phyloP scores from a whole-genome alignment of 2,888 invertebrate genomes.

The Saturnia pavonia region DNA sequence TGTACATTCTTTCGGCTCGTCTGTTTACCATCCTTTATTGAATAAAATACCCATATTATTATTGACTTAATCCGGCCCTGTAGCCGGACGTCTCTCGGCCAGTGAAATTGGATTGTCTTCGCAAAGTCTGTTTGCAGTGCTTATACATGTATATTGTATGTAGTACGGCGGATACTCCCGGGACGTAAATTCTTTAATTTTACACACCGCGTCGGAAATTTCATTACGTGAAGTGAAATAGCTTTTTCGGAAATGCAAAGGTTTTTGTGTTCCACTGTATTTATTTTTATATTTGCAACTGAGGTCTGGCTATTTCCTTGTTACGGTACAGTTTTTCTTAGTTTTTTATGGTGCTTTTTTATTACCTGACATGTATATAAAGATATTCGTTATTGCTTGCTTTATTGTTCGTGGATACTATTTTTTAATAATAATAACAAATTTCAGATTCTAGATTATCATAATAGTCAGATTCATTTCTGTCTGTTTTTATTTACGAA shows the following conservation, averaged over 20 bases:
- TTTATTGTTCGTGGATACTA: no score
- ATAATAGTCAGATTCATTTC: no score
- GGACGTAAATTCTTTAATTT: conserved; percentile 30
- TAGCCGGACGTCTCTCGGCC: conserved; percentile 28
- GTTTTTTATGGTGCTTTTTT: no score
- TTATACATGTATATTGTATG: conserved; percentile 28
- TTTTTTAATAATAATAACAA: no score
- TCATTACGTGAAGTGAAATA: conserved; percentile 10
- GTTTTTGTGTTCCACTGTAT: background rate
- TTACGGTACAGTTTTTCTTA: background rate
- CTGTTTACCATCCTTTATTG: background rate
- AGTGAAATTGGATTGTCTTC: conserved; percentile 41
- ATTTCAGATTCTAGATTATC: no score
- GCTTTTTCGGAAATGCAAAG: conserved; percentile 15
- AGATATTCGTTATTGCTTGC: no score
- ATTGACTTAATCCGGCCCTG: conserved; percentile 12
- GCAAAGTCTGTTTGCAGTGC: conserved; percentile 31
- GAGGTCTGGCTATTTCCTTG: background rate
- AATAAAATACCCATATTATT: background rate
- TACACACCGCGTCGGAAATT: conserved; percentile 21
- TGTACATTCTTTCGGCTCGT: background rate
- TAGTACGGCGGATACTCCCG: conserved; percentile 21
- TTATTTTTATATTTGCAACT: conserved; percentile 15
- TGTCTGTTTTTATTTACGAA: no score
- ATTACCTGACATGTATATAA: no score